Evolutionary conservation across 2,888 invertebrate genomes (phyloP).

Genomic region (Rhagophthalmus giganteus): DNA sequence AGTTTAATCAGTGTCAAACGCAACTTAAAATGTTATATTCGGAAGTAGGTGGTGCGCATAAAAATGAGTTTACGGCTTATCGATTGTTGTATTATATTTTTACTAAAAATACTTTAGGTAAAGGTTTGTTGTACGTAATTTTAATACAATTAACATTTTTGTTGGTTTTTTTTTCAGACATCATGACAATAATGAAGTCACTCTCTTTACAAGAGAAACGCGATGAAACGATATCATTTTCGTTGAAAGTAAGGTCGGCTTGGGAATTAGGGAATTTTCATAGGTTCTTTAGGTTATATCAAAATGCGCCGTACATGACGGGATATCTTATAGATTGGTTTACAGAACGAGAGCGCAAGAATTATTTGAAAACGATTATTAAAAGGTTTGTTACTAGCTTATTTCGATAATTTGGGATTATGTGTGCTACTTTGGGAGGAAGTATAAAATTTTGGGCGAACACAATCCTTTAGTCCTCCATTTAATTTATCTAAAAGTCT

Average conservation of each 20-base stretch:
- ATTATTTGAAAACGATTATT: conserved; percentile 87
- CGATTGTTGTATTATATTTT: conserved; percentile 96
- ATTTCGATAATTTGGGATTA: too few species aligned
- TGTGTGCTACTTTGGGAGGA: too few species aligned
- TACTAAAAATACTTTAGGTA: conserved; percentile 96
- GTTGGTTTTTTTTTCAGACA: conserved; percentile 65
- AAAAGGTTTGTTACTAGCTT: conserved; percentile 87
- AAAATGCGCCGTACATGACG: conserved; percentile 89
- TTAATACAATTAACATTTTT: background rate
- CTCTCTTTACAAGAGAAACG: conserved; percentile 76
- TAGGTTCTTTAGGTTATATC: conserved; percentile 90
- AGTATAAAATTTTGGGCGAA: background rate
- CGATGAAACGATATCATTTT: conserved; percentile 82
- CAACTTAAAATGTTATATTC: conserved; percentile 94
- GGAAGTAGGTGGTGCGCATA: conserved; percentile 75
- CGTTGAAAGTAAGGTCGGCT: conserved; percentile 85
- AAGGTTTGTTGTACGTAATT: conserved; percentile 8
- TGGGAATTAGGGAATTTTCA: conserved; percentile 93
- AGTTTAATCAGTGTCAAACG: conserved; percentile 99
- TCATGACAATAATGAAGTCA: conserved; percentile 86
- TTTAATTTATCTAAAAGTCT: too few species aligned
- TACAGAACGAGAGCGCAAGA: conserved; percentile 90
- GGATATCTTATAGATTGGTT: conserved; percentile 98
- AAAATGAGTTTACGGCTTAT: conserved; percentile 94
- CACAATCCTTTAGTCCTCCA: background rate